A percentile compares a stretch with the other conserved stretches of the same genome.
phyloP scores from a whole-genome alignment of 2,888 invertebrate genomes.

The Epirrhoe alternata region DNA sequence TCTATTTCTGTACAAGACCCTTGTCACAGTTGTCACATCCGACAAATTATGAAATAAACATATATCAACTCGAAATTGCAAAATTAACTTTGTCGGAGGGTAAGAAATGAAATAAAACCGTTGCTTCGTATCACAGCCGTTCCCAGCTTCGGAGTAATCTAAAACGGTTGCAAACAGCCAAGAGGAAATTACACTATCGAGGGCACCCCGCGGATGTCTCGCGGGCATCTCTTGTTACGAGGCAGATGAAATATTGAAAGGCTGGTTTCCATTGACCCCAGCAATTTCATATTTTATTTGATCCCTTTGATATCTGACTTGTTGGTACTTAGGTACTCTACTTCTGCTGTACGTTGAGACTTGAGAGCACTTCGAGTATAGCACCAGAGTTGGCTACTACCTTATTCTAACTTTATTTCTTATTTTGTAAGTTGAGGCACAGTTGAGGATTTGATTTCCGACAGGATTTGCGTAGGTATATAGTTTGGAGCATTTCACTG shows the following conservation, averaged over 20 bases:
- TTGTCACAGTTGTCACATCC: not conserved
- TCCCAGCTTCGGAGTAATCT: conserved; percentile 52
- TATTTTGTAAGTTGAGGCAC: too few species aligned
- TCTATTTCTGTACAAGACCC: not conserved
- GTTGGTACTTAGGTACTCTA: too few species aligned
- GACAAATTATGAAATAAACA: conserved; percentile 4
- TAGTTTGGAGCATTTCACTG: too few species aligned
- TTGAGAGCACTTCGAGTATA: too few species aligned
- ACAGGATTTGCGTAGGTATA: too few species aligned
- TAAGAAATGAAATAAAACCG: conserved; percentile 44
- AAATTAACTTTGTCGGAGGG: conserved; percentile 34
- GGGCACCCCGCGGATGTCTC: conserved; percentile 65
- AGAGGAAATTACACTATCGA: conserved; percentile 69
- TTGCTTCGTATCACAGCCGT: conserved; percentile 44
- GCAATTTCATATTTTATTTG: not conserved
- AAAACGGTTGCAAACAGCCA: conserved; percentile 53
- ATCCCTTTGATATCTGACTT: not conserved
- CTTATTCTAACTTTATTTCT: too few species aligned
- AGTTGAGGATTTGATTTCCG: too few species aligned
- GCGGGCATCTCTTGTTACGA: conserved; percentile 49
- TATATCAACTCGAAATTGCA: conserved; percentile 12
- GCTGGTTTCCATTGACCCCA: conserved; percentile 18
- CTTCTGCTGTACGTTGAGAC: too few species aligned
- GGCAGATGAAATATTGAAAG: conserved; percentile 45
- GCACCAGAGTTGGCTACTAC: too few species aligned